Conservation (phyloP, 2,113 vertebrate genomes). For the Phyllostomus hastatus region DNA sequence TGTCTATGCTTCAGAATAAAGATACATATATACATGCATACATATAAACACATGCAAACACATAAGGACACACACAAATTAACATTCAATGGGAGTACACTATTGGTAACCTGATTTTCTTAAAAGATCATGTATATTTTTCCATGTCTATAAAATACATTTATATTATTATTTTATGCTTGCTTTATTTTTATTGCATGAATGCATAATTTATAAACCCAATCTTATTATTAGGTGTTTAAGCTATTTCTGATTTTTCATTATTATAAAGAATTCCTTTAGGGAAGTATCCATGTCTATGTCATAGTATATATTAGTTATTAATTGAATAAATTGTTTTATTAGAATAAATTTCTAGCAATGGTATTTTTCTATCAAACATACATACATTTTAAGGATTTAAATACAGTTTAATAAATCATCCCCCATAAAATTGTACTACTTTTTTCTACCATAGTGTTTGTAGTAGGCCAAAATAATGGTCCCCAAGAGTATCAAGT, state of each 20-base stretch:
- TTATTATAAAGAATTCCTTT: neutral
- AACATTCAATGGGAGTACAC: neutral
- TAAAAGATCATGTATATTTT: neutral
- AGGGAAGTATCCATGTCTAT: neutral
- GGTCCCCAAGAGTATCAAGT: neutral
- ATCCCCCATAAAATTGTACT: neutral
- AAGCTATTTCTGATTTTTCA: neutral
- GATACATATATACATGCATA: neutral
- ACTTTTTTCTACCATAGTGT: neutral
- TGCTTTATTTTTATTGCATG: neutral
- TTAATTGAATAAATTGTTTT: conserved; percentile 15
- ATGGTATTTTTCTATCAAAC: neutral
- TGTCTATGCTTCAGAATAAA: neutral
- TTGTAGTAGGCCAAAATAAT: neutral
- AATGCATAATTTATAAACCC: neutral
- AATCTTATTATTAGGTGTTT: neutral
- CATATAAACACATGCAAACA: neutral
- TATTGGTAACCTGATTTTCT: neutral
- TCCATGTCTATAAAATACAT: neutral
- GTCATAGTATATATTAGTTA: neutral
- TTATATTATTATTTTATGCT: neutral
- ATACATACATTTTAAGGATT: neutral
- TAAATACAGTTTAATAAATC: neutral
- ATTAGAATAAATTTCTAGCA: neutral
- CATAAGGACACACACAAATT: neutral